Evolutionary conservation across 2,113 vertebrate species (phyloP).

Genomic region (Rhizomys pruinosus): DNA sequence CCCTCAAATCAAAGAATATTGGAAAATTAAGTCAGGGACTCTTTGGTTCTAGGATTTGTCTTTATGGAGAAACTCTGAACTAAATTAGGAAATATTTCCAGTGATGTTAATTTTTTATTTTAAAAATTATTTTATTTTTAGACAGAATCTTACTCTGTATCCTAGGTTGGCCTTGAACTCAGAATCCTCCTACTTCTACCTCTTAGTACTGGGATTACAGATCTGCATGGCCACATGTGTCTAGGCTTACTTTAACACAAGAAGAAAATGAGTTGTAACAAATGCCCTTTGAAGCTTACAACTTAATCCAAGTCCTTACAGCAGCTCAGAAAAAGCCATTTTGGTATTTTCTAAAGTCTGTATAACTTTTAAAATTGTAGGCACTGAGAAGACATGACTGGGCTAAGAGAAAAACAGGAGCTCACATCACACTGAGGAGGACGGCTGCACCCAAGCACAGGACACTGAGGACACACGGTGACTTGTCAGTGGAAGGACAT

Average conservation of each 20-base stretch:
- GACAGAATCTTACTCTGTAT: neutral
- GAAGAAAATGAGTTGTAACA: slow-evolving; percentile 7
- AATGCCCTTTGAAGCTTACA: slow-evolving; percentile 15
- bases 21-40: slow-evolving; percentile 21
- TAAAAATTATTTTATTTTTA: neutral
- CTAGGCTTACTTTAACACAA: neutral
- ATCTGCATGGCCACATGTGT: neutral
- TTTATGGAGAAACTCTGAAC: slow-evolving; percentile 5
- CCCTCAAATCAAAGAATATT: slow-evolving; percentile 32
- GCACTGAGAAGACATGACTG: slow-evolving; percentile 2
- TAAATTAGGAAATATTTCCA: neutral
- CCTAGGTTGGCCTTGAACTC: neutral
- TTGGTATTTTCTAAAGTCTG: slow-evolving; percentile 50
- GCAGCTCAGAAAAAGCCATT: neutral
- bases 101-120: neutral
- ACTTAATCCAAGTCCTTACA: slow-evolving; percentile 40
- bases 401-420: slow-evolving; percentile 32
- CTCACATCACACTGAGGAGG: slow-evolving; percentile 11
- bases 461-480: neutral
- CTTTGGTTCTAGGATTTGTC: neutral
- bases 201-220: neutral
- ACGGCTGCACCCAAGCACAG: neutral
- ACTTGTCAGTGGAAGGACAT: slow-evolving; percentile 43
- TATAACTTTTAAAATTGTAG: slow-evolving; percentile 36
- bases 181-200: neutral